Evolutionary conservation across 2,797 vertebrate species (phyloP).

Genomic region (Falco naumanni): DNA sequence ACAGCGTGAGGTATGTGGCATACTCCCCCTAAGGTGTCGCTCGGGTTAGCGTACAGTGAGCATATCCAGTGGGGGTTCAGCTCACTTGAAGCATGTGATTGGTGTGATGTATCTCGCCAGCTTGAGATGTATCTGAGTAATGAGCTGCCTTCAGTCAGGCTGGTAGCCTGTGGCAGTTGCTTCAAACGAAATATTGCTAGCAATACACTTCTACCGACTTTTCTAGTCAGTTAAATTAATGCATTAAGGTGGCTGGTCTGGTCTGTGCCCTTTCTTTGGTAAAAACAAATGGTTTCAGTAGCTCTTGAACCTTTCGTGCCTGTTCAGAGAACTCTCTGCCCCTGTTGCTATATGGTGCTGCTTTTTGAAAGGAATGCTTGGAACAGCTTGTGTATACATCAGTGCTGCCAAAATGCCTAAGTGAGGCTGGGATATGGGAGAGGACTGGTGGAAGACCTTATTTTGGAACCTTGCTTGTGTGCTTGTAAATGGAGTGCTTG

Average conservation of each 20-base stretch:
- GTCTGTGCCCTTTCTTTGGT: not conserved
- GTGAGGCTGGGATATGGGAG: not conserved
- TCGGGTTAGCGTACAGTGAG: not conserved
- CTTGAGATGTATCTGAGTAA: not conserved
- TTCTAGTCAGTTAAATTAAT: no score
- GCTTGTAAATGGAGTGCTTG: not conserved
- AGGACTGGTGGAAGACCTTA: not conserved
- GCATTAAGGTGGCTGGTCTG: not conserved
- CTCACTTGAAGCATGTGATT: not conserved
- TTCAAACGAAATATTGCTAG: not conserved
- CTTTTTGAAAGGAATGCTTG: not conserved
- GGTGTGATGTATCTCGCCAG: no score
- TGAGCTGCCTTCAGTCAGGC: not conserved
- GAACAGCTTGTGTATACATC: rapidly evolving
- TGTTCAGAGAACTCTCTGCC: not conserved
- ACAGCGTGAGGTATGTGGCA: not conserved
- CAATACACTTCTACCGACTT: rapidly evolving
- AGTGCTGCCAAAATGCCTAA: not conserved
- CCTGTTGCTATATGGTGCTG: rapidly evolving
- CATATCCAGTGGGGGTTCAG: not conserved
- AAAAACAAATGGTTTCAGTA: not conserved
- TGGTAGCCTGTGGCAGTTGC: not conserved
- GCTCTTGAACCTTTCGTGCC: not conserved
- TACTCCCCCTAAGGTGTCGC: not conserved
- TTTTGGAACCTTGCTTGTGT: not conserved